Evolutionary conservation across 1,140 invertebrate species (phyloP).

Genomic region (Hestina assimilis): DNA sequence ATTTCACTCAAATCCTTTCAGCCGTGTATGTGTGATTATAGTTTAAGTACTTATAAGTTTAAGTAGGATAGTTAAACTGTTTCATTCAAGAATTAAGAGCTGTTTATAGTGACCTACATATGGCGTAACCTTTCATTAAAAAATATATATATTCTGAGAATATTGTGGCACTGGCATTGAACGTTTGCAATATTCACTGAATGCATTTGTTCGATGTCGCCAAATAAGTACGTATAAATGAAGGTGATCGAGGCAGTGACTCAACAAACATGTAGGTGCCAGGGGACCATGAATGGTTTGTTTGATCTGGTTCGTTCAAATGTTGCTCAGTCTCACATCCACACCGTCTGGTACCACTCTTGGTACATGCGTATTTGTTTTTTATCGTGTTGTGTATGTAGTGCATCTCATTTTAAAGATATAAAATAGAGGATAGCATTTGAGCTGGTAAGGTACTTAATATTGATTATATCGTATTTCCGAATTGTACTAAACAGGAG

Average conservation of each 20-base stretch:
- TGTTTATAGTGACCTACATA: slow-evolving; percentile 1
- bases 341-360: slow-evolving; percentile 36
- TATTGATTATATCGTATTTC: too few species aligned
- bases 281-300: slow-evolving; percentile 45
- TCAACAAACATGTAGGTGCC: slow-evolving; percentile 59
- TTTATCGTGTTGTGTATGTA: background rate
- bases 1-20: too few species aligned
- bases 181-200: slow-evolving; percentile 37
- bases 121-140: background rate
- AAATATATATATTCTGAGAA: slow-evolving; percentile 3
- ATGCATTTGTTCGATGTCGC: slow-evolving; percentile 57
- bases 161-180: slow-evolving; percentile 45
- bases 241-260: slow-evolving; percentile 66
- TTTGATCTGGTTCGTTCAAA: slow-evolving; percentile 27
- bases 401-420: background rate
- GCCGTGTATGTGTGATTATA: too few species aligned
- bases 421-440: background rate
- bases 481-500: too few species aligned
- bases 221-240: slow-evolving; percentile 70
- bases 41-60: too few species aligned
- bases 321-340: slow-evolving; percentile 48
- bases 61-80: too few species aligned
- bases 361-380: background rate
- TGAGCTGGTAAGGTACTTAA: too few species aligned
- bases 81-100: too few species aligned